These are phyloP conservation scores for Prochilodus magdalenae DNA, from an alignment of 2,113 vertebrate genomes.

Conservation along the genomic window DNA sequence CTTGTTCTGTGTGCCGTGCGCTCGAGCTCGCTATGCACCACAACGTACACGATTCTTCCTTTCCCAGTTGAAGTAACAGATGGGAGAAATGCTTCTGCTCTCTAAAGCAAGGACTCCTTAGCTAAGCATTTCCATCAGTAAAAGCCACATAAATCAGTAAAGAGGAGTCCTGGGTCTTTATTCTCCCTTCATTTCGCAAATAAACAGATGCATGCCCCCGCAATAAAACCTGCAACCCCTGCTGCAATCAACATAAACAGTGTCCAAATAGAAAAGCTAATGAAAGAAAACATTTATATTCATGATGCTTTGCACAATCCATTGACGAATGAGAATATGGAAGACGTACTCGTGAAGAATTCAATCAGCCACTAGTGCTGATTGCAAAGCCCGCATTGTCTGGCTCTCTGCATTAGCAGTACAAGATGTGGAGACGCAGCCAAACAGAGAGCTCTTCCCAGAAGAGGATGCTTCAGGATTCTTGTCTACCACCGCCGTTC, in stretches of 20 bases:
- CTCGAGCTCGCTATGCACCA: background rate
- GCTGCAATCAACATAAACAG: background rate
- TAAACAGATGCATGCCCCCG: background rate
- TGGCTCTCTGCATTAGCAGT: background rate
- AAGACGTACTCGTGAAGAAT: background rate
- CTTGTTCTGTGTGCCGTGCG: conserved; percentile 7
- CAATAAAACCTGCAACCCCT: background rate
- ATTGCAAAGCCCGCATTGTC: background rate
- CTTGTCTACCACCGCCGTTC: background rate
- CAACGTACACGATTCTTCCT: background rate
- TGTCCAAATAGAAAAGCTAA: background rate
- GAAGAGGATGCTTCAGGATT: conserved; percentile 9
- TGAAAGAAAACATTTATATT: background rate
- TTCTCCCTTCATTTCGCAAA: background rate
- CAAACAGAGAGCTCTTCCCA: background rate
- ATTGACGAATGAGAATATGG: background rate
- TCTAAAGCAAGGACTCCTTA: conserved; percentile 15
- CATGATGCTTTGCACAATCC: background rate
- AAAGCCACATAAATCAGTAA: background rate
- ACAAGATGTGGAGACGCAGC: background rate
- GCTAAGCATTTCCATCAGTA: conserved; percentile 2
- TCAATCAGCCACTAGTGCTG: background rate
- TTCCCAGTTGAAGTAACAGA: conserved; percentile 29
- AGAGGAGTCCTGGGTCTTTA: background rate
- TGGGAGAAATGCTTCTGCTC: conserved; percentile 21